phyloP scores from a whole-genome alignment of 2,888 invertebrate species.

The Tuta absoluta region DNA sequence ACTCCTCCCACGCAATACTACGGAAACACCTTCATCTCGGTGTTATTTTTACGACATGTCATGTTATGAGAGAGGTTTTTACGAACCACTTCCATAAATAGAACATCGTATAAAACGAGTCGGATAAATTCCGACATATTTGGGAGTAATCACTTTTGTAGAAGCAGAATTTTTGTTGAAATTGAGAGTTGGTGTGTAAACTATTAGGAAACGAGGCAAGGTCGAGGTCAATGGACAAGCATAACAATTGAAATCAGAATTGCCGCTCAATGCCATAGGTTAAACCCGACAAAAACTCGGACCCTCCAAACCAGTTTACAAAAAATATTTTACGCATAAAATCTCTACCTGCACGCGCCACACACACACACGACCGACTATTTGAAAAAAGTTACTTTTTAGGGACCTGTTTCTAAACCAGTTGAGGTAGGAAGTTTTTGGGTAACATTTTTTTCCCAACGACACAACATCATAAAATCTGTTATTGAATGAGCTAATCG shows the following conservation, averaged over 20 bases:
- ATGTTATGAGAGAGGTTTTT: not conserved
- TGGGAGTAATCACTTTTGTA: not conserved
- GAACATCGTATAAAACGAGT: not conserved
- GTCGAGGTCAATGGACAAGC: constrained; percentile 18
- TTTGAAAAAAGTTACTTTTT: constrained; percentile 27
- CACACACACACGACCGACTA: constrained; percentile 23
- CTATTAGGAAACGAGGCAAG: constrained; percentile 9
- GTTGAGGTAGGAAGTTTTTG: constrained; percentile 14
- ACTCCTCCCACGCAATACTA: constrained; percentile 29
- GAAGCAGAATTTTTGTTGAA: not conserved
- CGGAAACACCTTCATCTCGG: constrained; percentile 24
- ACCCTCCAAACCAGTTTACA: constrained; percentile 15
- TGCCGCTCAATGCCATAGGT: constrained; percentile 13
- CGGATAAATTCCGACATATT: not conserved
- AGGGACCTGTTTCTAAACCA: constrained; percentile 27
- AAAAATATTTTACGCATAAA: constrained; percentile 27
- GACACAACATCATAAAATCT: constrained; percentile 16
- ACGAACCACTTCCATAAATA: constrained; percentile 3
- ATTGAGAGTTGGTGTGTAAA: constrained; percentile 17
- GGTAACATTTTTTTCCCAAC: constrained; percentile 3
- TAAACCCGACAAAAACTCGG: constrained; percentile 19
- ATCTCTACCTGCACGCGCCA: constrained; percentile 32
- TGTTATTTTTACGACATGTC: constrained; percentile 20
- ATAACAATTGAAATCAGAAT: not conserved
- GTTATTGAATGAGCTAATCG: constrained; percentile 13